These are phyloP conservation scores for Mercenaria mercenaria DNA, from an alignment of 1,140 invertebrate genomes.

Conservation along the genomic window DNA sequence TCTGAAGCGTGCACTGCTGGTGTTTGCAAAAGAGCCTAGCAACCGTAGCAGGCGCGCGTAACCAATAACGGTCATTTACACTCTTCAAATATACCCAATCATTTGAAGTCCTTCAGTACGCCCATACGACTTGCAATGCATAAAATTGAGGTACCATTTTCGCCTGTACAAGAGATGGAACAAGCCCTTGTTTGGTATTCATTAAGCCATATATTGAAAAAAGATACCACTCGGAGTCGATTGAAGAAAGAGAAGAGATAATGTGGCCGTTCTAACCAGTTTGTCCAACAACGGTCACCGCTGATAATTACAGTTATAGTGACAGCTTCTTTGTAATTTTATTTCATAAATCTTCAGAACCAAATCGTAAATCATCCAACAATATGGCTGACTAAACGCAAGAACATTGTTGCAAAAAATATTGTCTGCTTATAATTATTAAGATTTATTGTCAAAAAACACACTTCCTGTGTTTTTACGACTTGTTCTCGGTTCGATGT, in stretches of 20 bases:
- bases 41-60: not conserved
- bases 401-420: constrained; percentile 26
- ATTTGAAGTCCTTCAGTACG: no score
- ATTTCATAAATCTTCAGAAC: constrained; percentile 13
- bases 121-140: no score
- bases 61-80: not conserved
- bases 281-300: not conserved
- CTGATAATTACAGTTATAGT: not conserved
- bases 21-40: constrained; percentile 29
- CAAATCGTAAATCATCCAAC: constrained; percentile 15
- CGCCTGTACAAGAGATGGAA: no score
- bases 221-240: no score
- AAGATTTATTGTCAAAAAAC: constrained; percentile 51
- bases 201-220: no score
- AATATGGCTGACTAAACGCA: not conserved
- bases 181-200: no score
- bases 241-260: not conserved
- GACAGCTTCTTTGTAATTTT: constrained; percentile 8
- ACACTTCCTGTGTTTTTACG: constrained; percentile 52
- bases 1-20: not conserved
- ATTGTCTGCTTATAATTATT: constrained; percentile 1
- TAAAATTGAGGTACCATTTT: no score
- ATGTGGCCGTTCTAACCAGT: not conserved
- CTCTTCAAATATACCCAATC: no score
- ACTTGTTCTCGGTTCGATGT: constrained; percentile 39